These are phyloP conservation scores for Agapostemon virescens DNA, from an alignment of 2,888 invertebrate genomes.

Conservation along the genomic window DNA sequence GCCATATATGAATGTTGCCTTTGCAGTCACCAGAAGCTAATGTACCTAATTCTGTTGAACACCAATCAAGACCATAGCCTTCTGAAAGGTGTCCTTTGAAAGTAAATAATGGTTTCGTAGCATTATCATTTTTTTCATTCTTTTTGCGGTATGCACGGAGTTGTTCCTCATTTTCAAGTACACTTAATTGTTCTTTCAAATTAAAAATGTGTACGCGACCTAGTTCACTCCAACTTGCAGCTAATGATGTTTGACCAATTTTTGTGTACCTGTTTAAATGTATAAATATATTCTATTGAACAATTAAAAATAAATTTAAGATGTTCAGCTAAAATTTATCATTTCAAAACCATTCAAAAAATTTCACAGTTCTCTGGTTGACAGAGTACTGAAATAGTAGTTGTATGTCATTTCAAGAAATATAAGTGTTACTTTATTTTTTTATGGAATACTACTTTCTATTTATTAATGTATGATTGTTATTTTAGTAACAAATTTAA, in stretches of 20 bases:
- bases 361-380: not conserved
- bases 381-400: not conserved
- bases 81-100: slow-evolving; percentile 96
- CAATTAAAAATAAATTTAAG: not conserved
- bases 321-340: too few relatives aligned
- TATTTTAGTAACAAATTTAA: not conserved
- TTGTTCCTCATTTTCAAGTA: slow-evolving; percentile 87
- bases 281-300: slow-evolving; percentile 15
- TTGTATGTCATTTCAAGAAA: not conserved
- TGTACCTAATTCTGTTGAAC: slow-evolving; percentile 88
- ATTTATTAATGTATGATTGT: not conserved
- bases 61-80: slow-evolving; percentile 98
- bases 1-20: slow-evolving; percentile 97
- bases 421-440: too few relatives aligned
- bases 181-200: slow-evolving; percentile 89
- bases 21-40: slow-evolving; percentile 97
- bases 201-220: slow-evolving; percentile 97
- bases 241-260: slow-evolving; percentile 86
- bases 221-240: slow-evolving; percentile 97
- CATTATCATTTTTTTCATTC: slow-evolving; percentile 81
- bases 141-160: slow-evolving; percentile 85
- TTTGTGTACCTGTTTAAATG: slow-evolving; percentile 81
- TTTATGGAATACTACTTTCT: too few relatives aligned
- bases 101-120: slow-evolving; percentile 88
- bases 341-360: too few relatives aligned